phyloP scores from a whole-genome alignment of 2,797 vertebrate genomes.

The Spheniscus humboldti region DNA sequence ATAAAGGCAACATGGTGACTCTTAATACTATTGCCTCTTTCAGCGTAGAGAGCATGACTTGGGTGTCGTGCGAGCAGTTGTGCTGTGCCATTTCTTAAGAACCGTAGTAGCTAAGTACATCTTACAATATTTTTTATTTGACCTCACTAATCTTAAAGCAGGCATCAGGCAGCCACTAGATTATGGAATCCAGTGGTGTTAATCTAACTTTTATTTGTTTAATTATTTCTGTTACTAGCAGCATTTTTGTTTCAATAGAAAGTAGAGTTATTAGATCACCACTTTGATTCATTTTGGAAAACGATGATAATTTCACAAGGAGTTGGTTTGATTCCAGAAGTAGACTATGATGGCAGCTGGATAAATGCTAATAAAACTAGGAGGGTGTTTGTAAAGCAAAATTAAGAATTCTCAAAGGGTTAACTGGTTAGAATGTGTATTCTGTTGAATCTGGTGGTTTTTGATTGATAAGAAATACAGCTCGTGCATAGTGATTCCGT shows the following conservation, averaged over 20 bases:
- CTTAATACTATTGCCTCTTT: neutral
- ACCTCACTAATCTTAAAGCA: neutral
- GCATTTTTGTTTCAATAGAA: neutral
- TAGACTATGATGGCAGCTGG: neutral
- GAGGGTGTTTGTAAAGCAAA: neutral
- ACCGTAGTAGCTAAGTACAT: neutral
- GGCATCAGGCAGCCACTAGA: neutral
- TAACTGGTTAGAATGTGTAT: neutral
- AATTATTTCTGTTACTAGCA: neutral
- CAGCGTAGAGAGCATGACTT: neutral
- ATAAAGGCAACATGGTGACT: neutral
- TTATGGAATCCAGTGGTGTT: neutral
- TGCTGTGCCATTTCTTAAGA: neutral
- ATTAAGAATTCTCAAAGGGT: neutral
- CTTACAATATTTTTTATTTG: neutral
- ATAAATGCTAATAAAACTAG: neutral
- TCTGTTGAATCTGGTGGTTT: neutral
- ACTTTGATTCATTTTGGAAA: neutral
- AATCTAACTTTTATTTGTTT: neutral
- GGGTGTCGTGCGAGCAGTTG: accelerated
- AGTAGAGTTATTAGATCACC: neutral
- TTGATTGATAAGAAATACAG: neutral
- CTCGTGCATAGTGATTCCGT: neutral
- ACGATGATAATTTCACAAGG: neutral
- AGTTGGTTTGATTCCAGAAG: neutral